Evolutionary conservation across 2,888 invertebrate genomes (phyloP).

Genomic region (Eulithis prunata): DNA sequence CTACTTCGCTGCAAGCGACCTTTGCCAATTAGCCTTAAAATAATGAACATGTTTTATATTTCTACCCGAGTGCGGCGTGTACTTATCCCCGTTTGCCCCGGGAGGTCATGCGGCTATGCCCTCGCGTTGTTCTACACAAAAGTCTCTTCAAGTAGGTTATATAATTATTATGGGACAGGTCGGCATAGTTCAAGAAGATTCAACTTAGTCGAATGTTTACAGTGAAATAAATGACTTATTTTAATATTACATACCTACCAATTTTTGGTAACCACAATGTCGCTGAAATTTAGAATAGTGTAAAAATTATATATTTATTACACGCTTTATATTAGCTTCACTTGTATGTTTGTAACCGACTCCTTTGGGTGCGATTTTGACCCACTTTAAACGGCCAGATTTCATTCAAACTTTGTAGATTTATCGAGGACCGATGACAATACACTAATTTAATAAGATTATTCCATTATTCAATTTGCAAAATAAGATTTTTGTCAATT

Average conservation of each 20-base stretch:
- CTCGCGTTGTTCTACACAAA: conserved; percentile 64
- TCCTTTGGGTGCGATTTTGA: no score
- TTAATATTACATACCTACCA: background rate
- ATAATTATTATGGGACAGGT: conserved; percentile 65
- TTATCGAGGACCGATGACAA: no score
- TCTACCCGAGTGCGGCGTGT: conserved; percentile 79
- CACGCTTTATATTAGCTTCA: no score
- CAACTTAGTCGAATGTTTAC: conserved; percentile 48
- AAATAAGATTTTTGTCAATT: no score
- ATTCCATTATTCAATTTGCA: no score
- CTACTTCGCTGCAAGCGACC: conserved; percentile 79
- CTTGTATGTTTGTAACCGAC: no score
- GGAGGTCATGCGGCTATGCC: conserved; percentile 77
- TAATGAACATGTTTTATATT: conserved; percentile 85
- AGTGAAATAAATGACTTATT: conserved; percentile 43
- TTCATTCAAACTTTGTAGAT: no score
- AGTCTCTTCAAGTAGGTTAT: conserved; percentile 65
- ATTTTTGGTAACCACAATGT: no score
- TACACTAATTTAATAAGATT: no score
- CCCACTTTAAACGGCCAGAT: no score
- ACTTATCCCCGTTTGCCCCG: conserved; percentile 79
- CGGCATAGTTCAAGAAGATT: conserved; percentile 55
- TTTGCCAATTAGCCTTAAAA: conserved; percentile 84
- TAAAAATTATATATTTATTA: no score
- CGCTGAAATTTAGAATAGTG: no score